phyloP scores from a whole-genome alignment of 2,888 invertebrate species.

The Creontiades dilutus region DNA sequence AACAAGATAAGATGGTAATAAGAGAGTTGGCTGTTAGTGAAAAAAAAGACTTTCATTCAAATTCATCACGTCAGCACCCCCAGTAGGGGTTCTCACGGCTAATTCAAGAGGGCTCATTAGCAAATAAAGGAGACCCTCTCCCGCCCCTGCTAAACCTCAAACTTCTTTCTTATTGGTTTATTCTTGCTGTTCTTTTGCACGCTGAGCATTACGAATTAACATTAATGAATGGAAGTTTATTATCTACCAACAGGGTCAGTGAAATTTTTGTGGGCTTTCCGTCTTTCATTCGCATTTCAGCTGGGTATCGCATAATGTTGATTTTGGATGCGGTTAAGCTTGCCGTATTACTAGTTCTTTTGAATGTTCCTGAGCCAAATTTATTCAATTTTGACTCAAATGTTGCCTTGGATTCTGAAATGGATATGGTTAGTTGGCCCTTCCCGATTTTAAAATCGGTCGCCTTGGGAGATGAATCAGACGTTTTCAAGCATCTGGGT shows the following conservation, averaged over 20 bases:
- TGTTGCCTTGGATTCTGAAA: too few relatives aligned
- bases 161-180: not conserved
- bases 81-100: not conserved
- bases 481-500: too few relatives aligned
- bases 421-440: too few relatives aligned
- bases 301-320: too few relatives aligned
- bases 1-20: not conserved
- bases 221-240: constrained; percentile 34
- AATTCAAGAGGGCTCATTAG: constrained; percentile 30
- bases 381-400: too few relatives aligned
- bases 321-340: too few relatives aligned
- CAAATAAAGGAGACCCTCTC: constrained; percentile 10
- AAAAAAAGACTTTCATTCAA: constrained; percentile 35
- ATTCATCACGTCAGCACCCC: constrained; percentile 31
- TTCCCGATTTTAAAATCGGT: too few relatives aligned
- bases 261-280: too few relatives aligned
- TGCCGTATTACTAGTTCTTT: too few relatives aligned
- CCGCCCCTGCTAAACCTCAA: not conserved
- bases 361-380: too few relatives aligned
- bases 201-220: not conserved
- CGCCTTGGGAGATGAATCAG: too few relatives aligned
- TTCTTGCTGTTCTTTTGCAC: not conserved
- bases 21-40: not conserved
- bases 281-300: too few relatives aligned
- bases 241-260: not conserved